A percentile compares a stretch with the other conserved stretches of the same genome.
Conservation (phyloP, 2,797 vertebrate genomes). For the Platalea minor region DNA sequence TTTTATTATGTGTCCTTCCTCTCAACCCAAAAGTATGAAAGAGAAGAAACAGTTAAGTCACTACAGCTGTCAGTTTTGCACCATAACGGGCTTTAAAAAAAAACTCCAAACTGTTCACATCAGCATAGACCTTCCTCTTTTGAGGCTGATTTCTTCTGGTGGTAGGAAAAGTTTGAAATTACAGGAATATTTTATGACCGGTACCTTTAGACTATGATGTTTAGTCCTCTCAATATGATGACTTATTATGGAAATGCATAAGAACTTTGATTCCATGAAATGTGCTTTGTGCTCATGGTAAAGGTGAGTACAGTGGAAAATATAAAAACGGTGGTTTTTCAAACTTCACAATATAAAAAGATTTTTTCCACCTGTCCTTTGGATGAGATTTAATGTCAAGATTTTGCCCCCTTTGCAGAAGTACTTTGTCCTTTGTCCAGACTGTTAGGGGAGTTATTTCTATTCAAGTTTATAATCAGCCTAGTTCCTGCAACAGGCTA, state of each 20-base stretch:
- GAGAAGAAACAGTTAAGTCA: constrained; percentile 45
- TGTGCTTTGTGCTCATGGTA: background rate
- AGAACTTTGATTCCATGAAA: background rate
- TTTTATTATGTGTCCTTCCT: constrained; percentile 41
- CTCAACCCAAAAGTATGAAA: constrained; percentile 52
- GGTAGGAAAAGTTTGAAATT: background rate
- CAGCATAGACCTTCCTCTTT: background rate
- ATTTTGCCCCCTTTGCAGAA: background rate
- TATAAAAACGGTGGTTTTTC: background rate
- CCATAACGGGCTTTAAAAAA: constrained; percentile 12
- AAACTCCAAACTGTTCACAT: background rate
- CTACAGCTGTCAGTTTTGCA: constrained; percentile 45
- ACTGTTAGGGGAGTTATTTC: background rate
- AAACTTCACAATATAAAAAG: background rate
- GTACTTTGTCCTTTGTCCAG: background rate
- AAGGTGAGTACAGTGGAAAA: background rate
- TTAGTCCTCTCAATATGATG: background rate
- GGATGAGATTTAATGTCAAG: background rate
- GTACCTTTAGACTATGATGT: background rate
- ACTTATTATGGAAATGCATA: background rate
- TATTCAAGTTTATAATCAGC: background rate
- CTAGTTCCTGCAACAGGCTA: background rate
- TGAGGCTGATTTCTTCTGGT: background rate
- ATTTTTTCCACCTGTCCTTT: background rate
- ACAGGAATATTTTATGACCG: background rate